A percentile compares a stretch with the other conserved stretches of the same genome.
phyloP scores from a whole-genome alignment of 2,888 invertebrate genomes.

The Lymantria dispar region DNA sequence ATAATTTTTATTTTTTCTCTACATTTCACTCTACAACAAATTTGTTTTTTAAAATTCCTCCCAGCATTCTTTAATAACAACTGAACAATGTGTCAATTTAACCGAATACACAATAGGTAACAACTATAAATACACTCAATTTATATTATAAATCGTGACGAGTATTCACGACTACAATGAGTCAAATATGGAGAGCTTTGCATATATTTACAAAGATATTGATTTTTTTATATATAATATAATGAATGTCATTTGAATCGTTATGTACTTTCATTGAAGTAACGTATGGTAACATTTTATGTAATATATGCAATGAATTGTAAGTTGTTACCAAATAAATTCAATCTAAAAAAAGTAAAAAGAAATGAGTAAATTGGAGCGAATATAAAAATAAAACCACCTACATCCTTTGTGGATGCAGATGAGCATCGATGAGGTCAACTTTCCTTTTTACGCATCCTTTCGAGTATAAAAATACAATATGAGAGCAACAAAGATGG shows the following conservation, averaged over 20 bases:
- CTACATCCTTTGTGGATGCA: slow-evolving; percentile 29
- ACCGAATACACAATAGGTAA: no score
- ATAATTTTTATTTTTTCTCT: no score
- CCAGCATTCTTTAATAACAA: no score
- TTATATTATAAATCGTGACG: no score
- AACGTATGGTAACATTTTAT: slow-evolving; percentile 1
- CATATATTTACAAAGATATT: background rate
- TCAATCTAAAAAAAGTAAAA: slow-evolving; percentile 20
- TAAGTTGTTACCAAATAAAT: slow-evolving; percentile 6
- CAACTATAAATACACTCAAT: no score
- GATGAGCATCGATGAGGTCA: slow-evolving; percentile 49
- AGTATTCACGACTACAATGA: no score
- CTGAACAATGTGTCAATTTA: no score
- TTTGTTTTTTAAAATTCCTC: no score
- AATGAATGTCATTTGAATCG: background rate
- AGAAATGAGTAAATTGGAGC: slow-evolving; percentile 28
- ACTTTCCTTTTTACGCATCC: slow-evolving; percentile 65
- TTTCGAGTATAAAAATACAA: slow-evolving; percentile 54
- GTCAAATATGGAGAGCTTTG: background rate
- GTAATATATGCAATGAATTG: slow-evolving; percentile 15
- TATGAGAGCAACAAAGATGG: slow-evolving; percentile 54
- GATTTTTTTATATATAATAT: background rate
- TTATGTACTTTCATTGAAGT: background rate
- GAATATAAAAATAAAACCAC: slow-evolving; percentile 32
- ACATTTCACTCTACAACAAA: no score